These are phyloP conservation scores for Zaprionus bogoriensis DNA, from an alignment of 2,888 invertebrate species.

Conservation along the genomic window DNA sequence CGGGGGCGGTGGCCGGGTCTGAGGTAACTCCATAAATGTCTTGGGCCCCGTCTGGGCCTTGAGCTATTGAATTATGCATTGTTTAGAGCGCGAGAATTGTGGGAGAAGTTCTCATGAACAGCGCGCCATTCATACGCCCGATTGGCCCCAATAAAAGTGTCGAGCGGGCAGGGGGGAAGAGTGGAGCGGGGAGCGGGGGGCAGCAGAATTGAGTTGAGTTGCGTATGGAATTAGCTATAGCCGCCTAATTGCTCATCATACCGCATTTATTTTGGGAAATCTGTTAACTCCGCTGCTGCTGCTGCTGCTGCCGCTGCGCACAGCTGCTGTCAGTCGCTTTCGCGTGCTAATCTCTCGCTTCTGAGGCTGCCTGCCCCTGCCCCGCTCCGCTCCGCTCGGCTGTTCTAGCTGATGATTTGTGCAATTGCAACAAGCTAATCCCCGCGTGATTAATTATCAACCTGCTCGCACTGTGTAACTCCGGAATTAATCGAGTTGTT, in stretches of 20 bases:
- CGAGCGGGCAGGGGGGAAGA: no score
- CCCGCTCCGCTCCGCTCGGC: conserved; percentile 64
- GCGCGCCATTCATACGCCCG: conserved; percentile 65
- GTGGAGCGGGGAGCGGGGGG: no score
- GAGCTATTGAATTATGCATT: conserved; percentile 71
- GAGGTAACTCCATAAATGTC: conserved; percentile 33
- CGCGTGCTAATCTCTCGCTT: not conserved
- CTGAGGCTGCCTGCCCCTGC: not conserved
- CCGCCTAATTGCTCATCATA: conserved; percentile 76
- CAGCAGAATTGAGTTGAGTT: no score
- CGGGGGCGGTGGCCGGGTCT: not conserved
- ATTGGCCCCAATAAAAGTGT: conserved; percentile 64
- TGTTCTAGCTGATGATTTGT: conserved; percentile 59
- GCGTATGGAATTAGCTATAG: conserved; percentile 55
- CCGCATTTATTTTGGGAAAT: conserved; percentile 55
- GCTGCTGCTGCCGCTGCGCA: not conserved
- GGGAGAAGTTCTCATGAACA: conserved; percentile 71
- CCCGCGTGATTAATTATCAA: conserved; percentile 77
- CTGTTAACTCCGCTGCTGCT: conserved; percentile 51
- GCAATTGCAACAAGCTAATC: conserved; percentile 65
- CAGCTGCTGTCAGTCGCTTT: no score
- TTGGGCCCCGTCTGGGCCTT: conserved; percentile 25
- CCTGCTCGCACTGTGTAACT: conserved; percentile 19
- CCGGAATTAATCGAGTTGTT: conserved; percentile 62
- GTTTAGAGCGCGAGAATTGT: conserved; percentile 48